Conservation (phyloP, 2,888 invertebrate species). For the Trichopoda pennipes region DNA sequence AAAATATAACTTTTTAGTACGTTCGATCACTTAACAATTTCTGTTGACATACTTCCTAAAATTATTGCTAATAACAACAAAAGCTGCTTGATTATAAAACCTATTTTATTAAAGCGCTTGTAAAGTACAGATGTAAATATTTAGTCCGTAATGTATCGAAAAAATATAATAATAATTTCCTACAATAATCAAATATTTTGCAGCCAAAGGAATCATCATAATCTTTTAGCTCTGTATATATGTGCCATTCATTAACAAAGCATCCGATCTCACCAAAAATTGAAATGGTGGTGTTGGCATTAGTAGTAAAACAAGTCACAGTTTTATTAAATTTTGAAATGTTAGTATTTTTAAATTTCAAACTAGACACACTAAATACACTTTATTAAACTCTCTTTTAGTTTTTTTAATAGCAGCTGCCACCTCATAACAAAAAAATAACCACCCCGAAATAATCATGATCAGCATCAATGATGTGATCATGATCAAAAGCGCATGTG, state of each 20-base stretch:
- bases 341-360: slow-evolving; percentile 24
- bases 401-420: slow-evolving; percentile 51
- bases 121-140: slow-evolving; percentile 1
- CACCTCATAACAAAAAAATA: slow-evolving; percentile 25
- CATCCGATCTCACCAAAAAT: neutral
- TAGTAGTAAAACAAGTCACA: slow-evolving; percentile 1
- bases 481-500: slow-evolving; percentile 69
- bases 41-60: no score
- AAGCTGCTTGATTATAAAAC: slow-evolving; percentile 1
- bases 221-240: no score
- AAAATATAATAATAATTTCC: no score
- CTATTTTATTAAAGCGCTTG: neutral
- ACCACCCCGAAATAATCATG: slow-evolving; percentile 59
- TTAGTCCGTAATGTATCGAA: neutral
- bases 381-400: slow-evolving; percentile 3
- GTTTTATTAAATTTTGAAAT: slow-evolving; percentile 9
- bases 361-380: neutral
- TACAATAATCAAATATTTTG: no score
- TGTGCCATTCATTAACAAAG: no score
- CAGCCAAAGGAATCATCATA: no score
- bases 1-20: no score
- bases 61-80: neutral
- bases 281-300: neutral
- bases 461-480: slow-evolving; percentile 39
- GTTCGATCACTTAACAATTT: no score